Base-by-base conservation (phyloP, 2,888 invertebrate genomes). In the Macaria notata region DNA sequence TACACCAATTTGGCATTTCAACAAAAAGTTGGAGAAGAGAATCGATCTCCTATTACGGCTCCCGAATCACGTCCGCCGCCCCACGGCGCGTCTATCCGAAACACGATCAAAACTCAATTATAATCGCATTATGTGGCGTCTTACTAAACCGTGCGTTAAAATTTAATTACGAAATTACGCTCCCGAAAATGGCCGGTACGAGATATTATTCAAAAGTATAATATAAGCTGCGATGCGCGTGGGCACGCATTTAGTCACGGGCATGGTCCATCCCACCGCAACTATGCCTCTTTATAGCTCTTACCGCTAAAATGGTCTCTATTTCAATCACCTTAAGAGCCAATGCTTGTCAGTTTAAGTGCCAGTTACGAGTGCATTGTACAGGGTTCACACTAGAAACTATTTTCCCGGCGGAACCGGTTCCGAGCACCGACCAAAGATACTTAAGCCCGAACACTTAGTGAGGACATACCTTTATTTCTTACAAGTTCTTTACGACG, bases 241-340 rank as follows among this genome's bases (percentile, higher is more conserved):
- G 86, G 87, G 87, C 81, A 75, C 72, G 76, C 81, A 82, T 86
- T 88, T 86, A 87, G 88, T 86, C 84, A 87, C 79, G 86, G 86
- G 69, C 68, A 69, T 69, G 75, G 74, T 73, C 75, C 76, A 70
- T 76, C 78, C 74, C 76, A 72, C 72, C 71, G 73, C 73, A 75
- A 79, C 82, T 81, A 81, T 80, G 76, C 72, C 72, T 73, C 75
- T 73, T 79, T 83, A 79, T 79, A 82, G 81, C 78, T 75, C 72
- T 31, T 9, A 6, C 9, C 5, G 31, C 46, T 8, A 63, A 58
- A 64, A 52, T 6, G 41, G 39, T 29, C 61, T 56, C 46, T 62
- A 61, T 52, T 39, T 8, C 54, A 43, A 52, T 33, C 3, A 29
- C 0, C 3, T 7, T 59, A 59, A 48, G 48, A 45, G 57, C 41